A percentile compares a stretch with the other conserved stretches of the same genome.
These are phyloP conservation scores for Peribatodes rhomboidaria DNA, from an alignment of 2,888 invertebrate species.

Conservation along the genomic window DNA sequence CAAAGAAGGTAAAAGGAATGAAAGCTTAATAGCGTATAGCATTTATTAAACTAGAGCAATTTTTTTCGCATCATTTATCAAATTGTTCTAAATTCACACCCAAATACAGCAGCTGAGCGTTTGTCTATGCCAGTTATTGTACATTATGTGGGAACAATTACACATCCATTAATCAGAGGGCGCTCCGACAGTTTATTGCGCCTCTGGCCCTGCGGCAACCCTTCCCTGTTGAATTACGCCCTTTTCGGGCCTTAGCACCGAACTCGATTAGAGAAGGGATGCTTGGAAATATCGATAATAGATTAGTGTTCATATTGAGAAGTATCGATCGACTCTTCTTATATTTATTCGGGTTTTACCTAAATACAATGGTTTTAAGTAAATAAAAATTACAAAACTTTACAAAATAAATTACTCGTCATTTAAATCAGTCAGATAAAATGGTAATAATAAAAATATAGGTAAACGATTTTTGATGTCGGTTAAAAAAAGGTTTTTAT, in stretches of 20 bases:
- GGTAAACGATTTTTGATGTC: too few relatives aligned
- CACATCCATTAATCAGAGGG: conserved; percentile 78
- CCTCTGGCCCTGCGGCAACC: conserved; percentile 73
- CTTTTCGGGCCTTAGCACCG: conserved; percentile 49
- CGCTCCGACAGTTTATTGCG: conserved; percentile 75
- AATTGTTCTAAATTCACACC: conserved; percentile 43
- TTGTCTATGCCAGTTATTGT: conserved; percentile 73
- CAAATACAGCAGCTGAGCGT: conserved; percentile 48
- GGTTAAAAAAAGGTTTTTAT: too few relatives aligned
- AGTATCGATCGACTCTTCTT: not conserved
- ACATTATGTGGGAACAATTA: conserved; percentile 83
- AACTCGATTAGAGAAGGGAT: conserved; percentile 30
- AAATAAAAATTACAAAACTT: not conserved
- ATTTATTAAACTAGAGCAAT: too few relatives aligned
- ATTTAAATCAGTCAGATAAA: too few relatives aligned
- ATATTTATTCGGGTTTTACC: not conserved
- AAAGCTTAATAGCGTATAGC: too few relatives aligned
- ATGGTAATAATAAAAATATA: too few relatives aligned
- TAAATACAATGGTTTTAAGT: not conserved
- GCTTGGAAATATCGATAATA: conserved; percentile 24
- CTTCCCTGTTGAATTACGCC: conserved; percentile 65
- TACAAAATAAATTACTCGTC: too few relatives aligned
- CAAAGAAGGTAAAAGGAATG: too few relatives aligned
- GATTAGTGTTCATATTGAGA: not conserved
- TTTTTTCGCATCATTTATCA: not conserved